Conservation (phyloP, 2,113 vertebrate genomes). For the Dasyurus viverrinus region DNA sequence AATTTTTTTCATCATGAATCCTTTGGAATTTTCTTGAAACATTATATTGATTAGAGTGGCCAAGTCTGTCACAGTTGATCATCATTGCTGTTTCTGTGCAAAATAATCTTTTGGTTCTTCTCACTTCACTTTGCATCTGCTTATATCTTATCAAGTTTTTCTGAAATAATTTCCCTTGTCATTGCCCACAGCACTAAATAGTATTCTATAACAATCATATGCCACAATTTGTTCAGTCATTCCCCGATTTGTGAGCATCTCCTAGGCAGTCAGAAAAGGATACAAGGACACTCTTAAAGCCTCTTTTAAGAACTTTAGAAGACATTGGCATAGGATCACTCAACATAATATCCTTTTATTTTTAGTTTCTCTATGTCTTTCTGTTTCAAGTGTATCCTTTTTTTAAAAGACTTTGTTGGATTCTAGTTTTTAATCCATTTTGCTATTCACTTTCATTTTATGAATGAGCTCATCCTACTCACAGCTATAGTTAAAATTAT, state of each 20-base stretch:
- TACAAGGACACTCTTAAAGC: no score
- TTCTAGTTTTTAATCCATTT: neutral
- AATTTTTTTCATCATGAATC: neutral
- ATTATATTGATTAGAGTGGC: neutral
- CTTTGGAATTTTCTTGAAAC: neutral
- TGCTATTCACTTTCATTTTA: neutral
- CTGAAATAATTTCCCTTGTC: neutral
- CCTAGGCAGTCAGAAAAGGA: neutral
- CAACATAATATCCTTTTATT: neutral
- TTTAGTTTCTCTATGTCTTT: neutral
- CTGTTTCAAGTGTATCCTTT: neutral
- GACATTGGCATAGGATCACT: no score
- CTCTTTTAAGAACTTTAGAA: no score
- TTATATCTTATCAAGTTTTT: neutral
- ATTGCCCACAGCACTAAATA: neutral
- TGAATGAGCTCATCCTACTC: neutral
- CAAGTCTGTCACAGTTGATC: neutral
- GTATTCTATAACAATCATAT: neutral
- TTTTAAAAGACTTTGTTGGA: neutral
- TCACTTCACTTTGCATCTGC: neutral
- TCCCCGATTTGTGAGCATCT: neutral
- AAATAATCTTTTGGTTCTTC: neutral
- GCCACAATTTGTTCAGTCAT: neutral
- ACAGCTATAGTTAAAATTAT: neutral
- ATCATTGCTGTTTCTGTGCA: neutral